These are phyloP conservation scores for Pelosia muscerda DNA, from an alignment of 2,888 invertebrate species.

Conservation along the genomic window DNA sequence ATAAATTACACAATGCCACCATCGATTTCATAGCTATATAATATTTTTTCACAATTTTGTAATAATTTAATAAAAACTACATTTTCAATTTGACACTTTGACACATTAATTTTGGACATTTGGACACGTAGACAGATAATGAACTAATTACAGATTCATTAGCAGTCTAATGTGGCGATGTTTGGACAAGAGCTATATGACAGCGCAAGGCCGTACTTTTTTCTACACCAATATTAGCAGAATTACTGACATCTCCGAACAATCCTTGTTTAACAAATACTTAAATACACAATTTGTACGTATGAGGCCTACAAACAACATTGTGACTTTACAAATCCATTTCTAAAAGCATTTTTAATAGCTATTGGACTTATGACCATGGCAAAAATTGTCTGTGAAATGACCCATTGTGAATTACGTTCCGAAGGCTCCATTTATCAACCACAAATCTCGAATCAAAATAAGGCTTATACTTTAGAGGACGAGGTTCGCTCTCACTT, in stretches of 20 bases:
- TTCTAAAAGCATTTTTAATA: too few species aligned
- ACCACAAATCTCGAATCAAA: neutral
- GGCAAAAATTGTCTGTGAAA: neutral
- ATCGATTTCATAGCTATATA: neutral
- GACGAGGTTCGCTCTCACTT: neutral
- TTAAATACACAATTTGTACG: neutral
- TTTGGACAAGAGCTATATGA: too few species aligned
- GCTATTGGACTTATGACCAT: too few species aligned
- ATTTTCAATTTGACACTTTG: slow-evolving; percentile 7
- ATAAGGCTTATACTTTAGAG: neutral
- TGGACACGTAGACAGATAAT: too few species aligned
- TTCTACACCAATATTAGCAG: too few species aligned
- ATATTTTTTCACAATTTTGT: neutral
- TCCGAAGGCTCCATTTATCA: neutral
- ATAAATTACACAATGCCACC: neutral
- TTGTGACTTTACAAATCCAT: neutral
- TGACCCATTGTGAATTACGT: neutral
- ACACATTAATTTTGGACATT: neutral
- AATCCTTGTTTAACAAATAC: too few species aligned
- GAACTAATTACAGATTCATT: too few species aligned
- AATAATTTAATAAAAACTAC: neutral
- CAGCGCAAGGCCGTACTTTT: too few species aligned
- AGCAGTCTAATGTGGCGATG: too few species aligned
- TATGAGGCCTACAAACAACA: neutral
- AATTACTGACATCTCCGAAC: too few species aligned